Conservation (phyloP, 2,888 invertebrate species). For the Teleogryllus oceanicus region DNA sequence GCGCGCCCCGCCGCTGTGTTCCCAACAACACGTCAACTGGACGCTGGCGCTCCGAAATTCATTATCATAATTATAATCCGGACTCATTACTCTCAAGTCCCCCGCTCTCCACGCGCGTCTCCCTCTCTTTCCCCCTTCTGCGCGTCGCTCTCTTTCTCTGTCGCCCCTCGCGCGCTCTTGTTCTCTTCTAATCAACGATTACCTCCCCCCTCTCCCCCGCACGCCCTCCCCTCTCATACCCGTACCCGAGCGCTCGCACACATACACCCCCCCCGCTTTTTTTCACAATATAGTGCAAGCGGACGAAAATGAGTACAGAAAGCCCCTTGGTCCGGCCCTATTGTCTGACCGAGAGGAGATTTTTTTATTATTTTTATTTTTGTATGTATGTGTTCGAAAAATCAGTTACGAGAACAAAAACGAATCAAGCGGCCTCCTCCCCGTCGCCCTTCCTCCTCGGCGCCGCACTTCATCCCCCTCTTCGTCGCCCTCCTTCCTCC, state of each 20-base stretch:
- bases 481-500: constrained; percentile 38
- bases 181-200: constrained; percentile 35
- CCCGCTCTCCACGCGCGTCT: constrained; percentile 27
- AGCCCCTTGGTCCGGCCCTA: constrained; percentile 26
- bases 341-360: constrained; percentile 30
- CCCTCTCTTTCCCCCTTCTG: constrained; percentile 35
- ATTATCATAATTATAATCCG: constrained; percentile 39
- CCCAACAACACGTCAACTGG: constrained; percentile 31
- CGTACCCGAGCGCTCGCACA: not conserved
- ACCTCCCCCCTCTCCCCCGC: constrained; percentile 20
- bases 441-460: constrained; percentile 39
- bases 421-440: constrained; percentile 40
- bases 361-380: constrained; percentile 31
- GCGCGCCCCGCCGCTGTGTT: not conserved
- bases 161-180: constrained; percentile 27
- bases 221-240: not conserved
- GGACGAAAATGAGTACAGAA: constrained; percentile 26
- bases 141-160: constrained; percentile 33
- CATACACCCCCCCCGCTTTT: constrained; percentile 25
- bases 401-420: constrained; percentile 49
- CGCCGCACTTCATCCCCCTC: constrained; percentile 38
- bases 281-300: constrained; percentile 33
- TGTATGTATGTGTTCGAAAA: constrained; percentile 42
- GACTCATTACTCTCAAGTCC: constrained; percentile 35
- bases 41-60: constrained; percentile 36